phyloP scores from a whole-genome alignment of 2,888 invertebrate species.

The Nephrotoma flavescens region DNA sequence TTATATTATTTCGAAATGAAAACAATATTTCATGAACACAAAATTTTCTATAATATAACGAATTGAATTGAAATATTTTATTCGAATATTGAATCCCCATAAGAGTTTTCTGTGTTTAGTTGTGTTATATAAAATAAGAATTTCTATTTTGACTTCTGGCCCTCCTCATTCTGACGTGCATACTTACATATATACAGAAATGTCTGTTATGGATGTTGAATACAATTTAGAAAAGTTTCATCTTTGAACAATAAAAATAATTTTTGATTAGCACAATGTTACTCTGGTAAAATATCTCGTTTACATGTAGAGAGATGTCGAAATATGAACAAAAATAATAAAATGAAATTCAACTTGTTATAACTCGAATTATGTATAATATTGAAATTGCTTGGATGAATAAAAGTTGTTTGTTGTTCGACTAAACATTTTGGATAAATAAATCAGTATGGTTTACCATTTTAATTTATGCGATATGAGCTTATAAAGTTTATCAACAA shows the following conservation, averaged over 20 bases:
- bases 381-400: background rate
- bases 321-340: background rate
- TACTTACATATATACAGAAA: background rate
- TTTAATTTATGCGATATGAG: background rate
- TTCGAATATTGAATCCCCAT: background rate
- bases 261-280: background rate
- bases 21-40: background rate
- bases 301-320: no score
- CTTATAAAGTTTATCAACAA: background rate
- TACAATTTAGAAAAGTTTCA: background rate
- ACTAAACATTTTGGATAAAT: background rate
- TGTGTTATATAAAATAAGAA: background rate
- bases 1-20: background rate
- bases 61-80: background rate
- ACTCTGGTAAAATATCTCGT: background rate
- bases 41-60: background rate
- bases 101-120: background rate
- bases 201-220: background rate
- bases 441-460: background rate
- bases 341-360: background rate
- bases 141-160: background rate
- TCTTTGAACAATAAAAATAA: background rate
- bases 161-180: background rate
- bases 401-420: background rate
- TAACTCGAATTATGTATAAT: background rate